Conservation (phyloP, 2,113 vertebrate genomes). For the Cephalopterus ornatus region DNA sequence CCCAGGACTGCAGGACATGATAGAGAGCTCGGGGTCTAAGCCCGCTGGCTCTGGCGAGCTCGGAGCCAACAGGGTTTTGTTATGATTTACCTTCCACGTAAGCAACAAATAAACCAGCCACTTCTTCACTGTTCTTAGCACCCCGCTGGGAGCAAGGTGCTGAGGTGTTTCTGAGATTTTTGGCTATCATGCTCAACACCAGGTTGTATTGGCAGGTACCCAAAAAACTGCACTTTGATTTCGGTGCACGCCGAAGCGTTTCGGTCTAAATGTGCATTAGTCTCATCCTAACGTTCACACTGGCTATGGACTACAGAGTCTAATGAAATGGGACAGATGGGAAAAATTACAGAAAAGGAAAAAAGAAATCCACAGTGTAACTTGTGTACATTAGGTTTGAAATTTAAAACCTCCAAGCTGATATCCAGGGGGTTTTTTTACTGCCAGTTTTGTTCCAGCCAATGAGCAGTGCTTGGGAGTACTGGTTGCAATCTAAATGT, state of each 20-base stretch:
- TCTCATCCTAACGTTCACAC: neutral
- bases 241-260: neutral
- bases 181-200: neutral
- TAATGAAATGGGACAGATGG: conserved; percentile 39
- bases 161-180: neutral
- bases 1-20: neutral
- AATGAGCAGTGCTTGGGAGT: neutral
- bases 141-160: neutral
- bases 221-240: neutral
- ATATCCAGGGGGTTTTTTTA: neutral
- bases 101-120: neutral
- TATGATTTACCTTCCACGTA: neutral
- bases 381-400: conserved; percentile 28
- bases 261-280: neutral
- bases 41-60: accelerated
- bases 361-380: conserved; percentile 1
- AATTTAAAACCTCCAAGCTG: conserved; percentile 50
- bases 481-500: conserved; percentile 41
- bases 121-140: neutral
- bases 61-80: neutral
- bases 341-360: conserved; percentile 40
- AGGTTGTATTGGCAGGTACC: neutral
- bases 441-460: neutral
- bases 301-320: neutral
- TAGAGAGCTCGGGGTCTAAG: neutral